A percentile compares a stretch with the other conserved stretches of the same genome.
Conservation (phyloP, 2,113 vertebrate genomes). For the Rhea americana region DNA sequence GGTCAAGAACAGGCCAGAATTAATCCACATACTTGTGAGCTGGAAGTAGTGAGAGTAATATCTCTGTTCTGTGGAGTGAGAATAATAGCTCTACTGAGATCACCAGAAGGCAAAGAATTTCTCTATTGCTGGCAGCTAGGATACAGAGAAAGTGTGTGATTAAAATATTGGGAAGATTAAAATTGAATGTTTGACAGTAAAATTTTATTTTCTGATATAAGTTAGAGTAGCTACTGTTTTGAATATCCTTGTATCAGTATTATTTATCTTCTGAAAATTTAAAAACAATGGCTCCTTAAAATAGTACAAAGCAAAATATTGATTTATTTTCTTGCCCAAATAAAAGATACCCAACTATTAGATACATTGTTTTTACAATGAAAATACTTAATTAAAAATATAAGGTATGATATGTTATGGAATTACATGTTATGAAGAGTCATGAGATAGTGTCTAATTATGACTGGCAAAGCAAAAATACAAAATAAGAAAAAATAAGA, state of each 20-base stretch:
- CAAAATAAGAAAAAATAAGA: background rate
- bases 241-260: background rate
- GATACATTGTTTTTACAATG: background rate
- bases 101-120: background rate
- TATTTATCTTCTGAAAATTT: background rate
- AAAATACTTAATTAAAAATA: background rate
- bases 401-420: background rate
- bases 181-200: background rate
- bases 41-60: background rate
- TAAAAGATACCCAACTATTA: background rate
- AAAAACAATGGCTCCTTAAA: background rate
- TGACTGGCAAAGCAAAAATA: background rate
- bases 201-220: background rate
- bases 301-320: background rate
- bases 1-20: background rate
- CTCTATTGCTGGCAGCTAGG: background rate
- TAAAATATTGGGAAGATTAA: background rate
- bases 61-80: background rate
- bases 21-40: background rate
- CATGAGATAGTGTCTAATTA: background rate
- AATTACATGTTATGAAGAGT: background rate
- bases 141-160: background rate
- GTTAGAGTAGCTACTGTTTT: background rate
- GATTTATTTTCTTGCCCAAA: background rate
- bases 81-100: background rate